Evolutionary conservation across 2,888 invertebrate species (phyloP).

Genomic region (Hypomecis atomaria): DNA sequence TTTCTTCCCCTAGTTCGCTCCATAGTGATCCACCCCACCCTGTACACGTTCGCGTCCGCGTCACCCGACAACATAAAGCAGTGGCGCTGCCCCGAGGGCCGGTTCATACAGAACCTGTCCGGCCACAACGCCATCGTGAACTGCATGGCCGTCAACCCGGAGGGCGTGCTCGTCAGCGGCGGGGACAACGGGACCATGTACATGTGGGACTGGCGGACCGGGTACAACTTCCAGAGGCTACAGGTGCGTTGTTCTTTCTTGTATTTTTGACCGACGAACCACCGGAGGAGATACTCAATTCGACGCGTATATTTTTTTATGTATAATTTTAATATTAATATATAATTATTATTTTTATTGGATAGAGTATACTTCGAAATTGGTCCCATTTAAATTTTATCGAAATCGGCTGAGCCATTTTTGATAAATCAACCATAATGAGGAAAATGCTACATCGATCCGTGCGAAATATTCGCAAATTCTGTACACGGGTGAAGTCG

Average conservation of each 20-base stretch:
- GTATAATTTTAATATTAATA: no score
- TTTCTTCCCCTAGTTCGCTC: constrained; percentile 84
- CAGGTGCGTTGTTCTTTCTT: constrained; percentile 86
- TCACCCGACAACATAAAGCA: constrained; percentile 99
- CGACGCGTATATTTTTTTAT: no score
- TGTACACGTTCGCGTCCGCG: constrained; percentile 98
- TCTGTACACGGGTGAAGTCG: no score
- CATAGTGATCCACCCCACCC: constrained; percentile 90
- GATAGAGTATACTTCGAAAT: no score
- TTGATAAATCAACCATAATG: no score
- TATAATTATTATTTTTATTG: no score
- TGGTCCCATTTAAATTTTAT: no score
- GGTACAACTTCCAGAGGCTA: constrained; percentile 98
- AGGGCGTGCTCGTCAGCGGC: constrained; percentile 98
- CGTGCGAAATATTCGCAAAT: no score
- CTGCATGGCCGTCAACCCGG: constrained; percentile 96
- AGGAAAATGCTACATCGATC: no score
- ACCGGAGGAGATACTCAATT: no score
- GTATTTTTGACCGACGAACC: no score
- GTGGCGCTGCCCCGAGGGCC: constrained; percentile 99
- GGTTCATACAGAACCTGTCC: constrained; percentile 98
- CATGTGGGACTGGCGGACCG: constrained; percentile 99
- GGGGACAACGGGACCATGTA: constrained; percentile 99
- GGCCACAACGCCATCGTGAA: constrained; percentile 99
- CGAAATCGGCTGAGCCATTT: no score